Evolutionary conservation across 2,113 vertebrate genomes (phyloP).

Genomic region (Rhinolophus sinicus): DNA sequence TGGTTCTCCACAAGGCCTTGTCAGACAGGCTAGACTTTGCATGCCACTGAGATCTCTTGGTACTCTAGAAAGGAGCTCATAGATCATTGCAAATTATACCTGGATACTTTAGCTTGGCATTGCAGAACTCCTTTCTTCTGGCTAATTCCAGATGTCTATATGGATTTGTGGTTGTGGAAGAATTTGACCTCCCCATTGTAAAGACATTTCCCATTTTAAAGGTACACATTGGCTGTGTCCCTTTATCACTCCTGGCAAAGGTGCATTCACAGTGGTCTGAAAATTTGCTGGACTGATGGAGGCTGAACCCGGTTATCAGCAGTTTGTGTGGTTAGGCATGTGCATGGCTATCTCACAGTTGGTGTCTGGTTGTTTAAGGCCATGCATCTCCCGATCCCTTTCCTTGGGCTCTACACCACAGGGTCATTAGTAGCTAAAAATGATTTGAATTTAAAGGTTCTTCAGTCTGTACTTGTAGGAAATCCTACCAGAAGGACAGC

Average conservation of each 20-base stretch:
- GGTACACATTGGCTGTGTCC: neutral
- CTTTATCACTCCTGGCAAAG: neutral
- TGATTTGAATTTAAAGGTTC: neutral
- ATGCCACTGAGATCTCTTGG: neutral
- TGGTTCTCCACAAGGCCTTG: neutral
- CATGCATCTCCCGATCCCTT: neutral
- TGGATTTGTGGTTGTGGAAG: neutral
- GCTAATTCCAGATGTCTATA: neutral
- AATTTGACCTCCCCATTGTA: neutral
- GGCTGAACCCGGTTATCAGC: neutral
- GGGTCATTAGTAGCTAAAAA: neutral
- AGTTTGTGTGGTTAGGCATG: too few species aligned
- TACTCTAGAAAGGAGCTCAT: neutral
- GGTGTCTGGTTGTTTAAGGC: neutral
- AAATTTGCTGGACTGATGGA: neutral
- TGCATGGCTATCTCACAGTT: neutral
- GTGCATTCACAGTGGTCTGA: neutral
- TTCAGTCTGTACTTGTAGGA: neutral
- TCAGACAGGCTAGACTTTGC: neutral
- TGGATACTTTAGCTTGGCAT: rapidly evolving
- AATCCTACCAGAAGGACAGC: neutral
- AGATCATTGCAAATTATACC: rapidly evolving
- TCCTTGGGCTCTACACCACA: neutral
- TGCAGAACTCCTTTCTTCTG: neutral
- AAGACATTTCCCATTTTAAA: neutral